A percentile compares a stretch with the other conserved stretches of the same genome.
Conservation (phyloP, 2,888 invertebrate genomes). For the Cyrtodaria siliqua region DNA sequence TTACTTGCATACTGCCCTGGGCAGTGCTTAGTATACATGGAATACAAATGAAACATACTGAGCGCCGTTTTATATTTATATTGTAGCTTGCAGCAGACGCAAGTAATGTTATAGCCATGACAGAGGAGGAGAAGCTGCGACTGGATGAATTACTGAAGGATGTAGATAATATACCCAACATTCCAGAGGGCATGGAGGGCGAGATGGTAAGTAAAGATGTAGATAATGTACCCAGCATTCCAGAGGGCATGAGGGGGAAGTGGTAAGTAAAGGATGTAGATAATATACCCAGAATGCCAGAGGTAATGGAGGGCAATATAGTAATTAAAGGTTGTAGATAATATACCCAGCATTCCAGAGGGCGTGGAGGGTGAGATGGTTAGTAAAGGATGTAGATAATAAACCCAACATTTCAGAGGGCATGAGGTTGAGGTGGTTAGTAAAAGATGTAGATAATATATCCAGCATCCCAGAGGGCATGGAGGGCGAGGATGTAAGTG, state of each 20-base stretch:
- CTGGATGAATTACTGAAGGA: slow-evolving; percentile 79
- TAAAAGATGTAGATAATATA: slow-evolving; percentile 79
- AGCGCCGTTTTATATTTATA: too few relatives aligned
- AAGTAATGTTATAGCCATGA: slow-evolving; percentile 82
- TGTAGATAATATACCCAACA: slow-evolving; percentile 79
- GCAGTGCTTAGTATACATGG: too few relatives aligned
- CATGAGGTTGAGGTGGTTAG: slow-evolving; percentile 76
- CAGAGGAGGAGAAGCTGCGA: slow-evolving; percentile 84
- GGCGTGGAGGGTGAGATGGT: slow-evolving; percentile 80
- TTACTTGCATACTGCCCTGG: too few relatives aligned
- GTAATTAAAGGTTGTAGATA: slow-evolving; percentile 80
- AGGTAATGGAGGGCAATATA: slow-evolving; percentile 84
- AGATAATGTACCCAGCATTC: too few relatives aligned
- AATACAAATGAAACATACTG: too few relatives aligned
- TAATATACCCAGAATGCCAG: slow-evolving; percentile 83
- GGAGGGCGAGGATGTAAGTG: slow-evolving; percentile 39
- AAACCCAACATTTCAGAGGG: slow-evolving; percentile 74
- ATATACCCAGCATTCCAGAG: slow-evolving; percentile 79
- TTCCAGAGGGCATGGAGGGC: slow-evolving; percentile 53
- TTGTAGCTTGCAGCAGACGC: slow-evolving; percentile 84
- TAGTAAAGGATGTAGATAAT: slow-evolving; percentile 80
- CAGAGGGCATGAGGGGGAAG: too few relatives aligned
- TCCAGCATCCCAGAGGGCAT: slow-evolving; percentile 70
- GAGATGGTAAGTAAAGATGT: slow-evolving; percentile 36
- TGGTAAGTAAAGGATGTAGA: too few relatives aligned